Base-by-base conservation (phyloP, 2,888 invertebrate species). In the Acholoe squamosa region DNA sequence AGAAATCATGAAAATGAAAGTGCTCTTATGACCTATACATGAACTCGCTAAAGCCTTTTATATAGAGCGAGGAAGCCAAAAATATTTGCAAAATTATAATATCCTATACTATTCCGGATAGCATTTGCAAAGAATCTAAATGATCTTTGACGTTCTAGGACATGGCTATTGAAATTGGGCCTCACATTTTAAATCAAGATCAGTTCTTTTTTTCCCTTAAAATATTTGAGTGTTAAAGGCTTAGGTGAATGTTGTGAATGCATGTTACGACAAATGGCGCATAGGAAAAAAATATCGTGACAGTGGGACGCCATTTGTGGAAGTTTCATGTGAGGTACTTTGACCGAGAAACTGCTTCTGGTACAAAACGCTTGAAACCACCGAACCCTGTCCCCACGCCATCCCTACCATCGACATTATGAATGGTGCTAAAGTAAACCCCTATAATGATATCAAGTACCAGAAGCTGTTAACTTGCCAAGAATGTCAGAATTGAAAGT, bases 231-330 rank as follows among this genome's bases (percentile, higher is more conserved):
- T 71, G 31, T 71, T 28, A 71, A 71, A 25, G 19, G 25, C 3
- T 28, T 71, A 71, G 31, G 71, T 71, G 31, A 28, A 71, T 71
- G 71, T 71, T 71, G 71, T 71, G 28, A 3, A 71, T 71, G 71
- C 71, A 71, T 71, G 71, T 71, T 25, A 28, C 31, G 14, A 28
- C 71, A 71, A 71, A 71, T 71, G 71, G 71, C 71, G 3, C 14
- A 7, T 71, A 28, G 28, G 71, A 25, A 71, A 71, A n/a, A 61
- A 61, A n/a, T 7, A 25, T 71, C 5, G 25, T 71, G 71, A 71
- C 71, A 71, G 71, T 71, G 28, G 28, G 14, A n/a, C 14, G 71
- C 71, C 71, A 71, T 71, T 71, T 71, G 71, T 25, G 12, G 71
- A 22, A 28, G 25, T 71, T 28, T 3, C 71, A 71, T 71, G 25